Conservation (phyloP, 1,140 invertebrate genomes). For the Globodera rostochiensis region DNA sequence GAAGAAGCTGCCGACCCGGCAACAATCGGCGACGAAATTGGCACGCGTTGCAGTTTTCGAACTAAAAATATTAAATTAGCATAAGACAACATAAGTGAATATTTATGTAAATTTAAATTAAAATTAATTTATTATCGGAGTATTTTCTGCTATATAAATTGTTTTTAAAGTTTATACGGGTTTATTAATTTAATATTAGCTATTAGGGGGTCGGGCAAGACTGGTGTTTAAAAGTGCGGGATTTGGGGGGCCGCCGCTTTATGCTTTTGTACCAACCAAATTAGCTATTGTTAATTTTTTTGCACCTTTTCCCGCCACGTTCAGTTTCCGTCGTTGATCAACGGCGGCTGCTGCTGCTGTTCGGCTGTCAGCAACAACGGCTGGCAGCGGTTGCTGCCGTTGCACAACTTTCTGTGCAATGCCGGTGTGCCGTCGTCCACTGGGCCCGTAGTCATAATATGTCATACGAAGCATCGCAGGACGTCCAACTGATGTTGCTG, state of each 20-base stretch:
- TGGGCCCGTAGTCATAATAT: neutral
- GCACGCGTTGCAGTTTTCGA: neutral
- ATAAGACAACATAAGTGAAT: too few species aligned
- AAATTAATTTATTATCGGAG: too few species aligned
- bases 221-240: too few species aligned
- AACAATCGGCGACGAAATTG: conserved; percentile 4
- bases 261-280: too few species aligned
- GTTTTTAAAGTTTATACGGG: too few species aligned
- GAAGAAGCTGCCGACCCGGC: neutral
- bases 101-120: too few species aligned
- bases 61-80: neutral
- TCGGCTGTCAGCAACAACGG: too few species aligned
- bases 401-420: neutral
- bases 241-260: too few species aligned
- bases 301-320: neutral
- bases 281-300: too few species aligned
- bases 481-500: neutral
- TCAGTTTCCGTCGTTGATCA: neutral
- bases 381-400: neutral
- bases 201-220: too few species aligned
- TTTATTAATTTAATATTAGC: too few species aligned
- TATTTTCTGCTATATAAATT: too few species aligned
- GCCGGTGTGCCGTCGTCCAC: neutral
- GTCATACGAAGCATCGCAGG: conserved; percentile 9
- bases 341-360: neutral